A percentile compares a stretch with the other conserved stretches of the same genome.
phyloP scores from a whole-genome alignment of 2,113 vertebrate species.

The Prolemur simus region DNA sequence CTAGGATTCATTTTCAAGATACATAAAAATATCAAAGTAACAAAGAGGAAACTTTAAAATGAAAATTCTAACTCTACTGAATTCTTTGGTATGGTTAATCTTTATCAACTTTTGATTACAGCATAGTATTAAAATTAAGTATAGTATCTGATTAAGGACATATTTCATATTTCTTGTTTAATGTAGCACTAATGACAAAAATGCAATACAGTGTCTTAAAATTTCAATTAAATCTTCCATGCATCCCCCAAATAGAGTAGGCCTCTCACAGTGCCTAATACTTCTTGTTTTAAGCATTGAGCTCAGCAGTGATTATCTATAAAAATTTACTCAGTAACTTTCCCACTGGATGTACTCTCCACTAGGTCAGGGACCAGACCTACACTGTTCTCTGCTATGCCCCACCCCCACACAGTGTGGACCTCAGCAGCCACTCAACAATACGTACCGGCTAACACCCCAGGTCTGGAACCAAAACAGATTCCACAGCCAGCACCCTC shows the following conservation, averaged over 20 bases:
- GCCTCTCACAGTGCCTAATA: neutral
- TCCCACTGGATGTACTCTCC: neutral
- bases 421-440: too few relatives aligned
- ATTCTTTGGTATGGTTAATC: neutral
- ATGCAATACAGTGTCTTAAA: neutral
- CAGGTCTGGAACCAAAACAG: neutral
- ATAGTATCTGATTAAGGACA: neutral
- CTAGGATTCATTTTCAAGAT: neutral
- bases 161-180: neutral
- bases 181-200: neutral
- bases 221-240: neutral
- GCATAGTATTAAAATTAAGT: neutral
- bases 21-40: neutral
- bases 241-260: neutral
- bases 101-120: neutral
- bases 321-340: neutral
- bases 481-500: neutral
- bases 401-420: accelerated
- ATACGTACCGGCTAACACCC: too few relatives aligned
- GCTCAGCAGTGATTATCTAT: neutral
- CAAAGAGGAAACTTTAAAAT: neutral
- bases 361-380: neutral
- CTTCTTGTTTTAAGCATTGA: neutral
- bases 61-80: neutral
- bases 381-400: accelerated